phyloP scores from a whole-genome alignment of 1,140 invertebrate species.

The Drosophila azteca region DNA sequence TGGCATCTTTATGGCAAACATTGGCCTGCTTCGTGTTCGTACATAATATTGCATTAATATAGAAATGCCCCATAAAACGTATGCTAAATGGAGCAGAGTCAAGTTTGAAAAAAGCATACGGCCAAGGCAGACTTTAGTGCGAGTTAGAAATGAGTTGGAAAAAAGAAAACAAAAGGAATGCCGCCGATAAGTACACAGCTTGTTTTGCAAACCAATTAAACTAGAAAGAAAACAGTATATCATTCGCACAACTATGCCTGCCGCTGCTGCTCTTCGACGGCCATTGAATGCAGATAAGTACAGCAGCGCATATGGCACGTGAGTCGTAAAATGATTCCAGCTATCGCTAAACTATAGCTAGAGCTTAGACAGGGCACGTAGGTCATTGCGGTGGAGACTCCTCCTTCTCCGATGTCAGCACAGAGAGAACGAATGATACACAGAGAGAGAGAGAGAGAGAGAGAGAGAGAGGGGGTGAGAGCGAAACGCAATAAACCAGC shows the following conservation, averaged over 20 bases:
- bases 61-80: slow-evolving; percentile 25
- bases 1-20: slow-evolving; percentile 38
- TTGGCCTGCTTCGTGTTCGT: slow-evolving; percentile 43
- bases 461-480: slow-evolving; percentile 13
- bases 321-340: slow-evolving; percentile 13
- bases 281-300: slow-evolving; percentile 29
- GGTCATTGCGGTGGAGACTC: neutral
- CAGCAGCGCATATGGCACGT: slow-evolving; percentile 25
- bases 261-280: neutral
- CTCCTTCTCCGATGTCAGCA: neutral
- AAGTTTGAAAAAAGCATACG: slow-evolving; percentile 14
- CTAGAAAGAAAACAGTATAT: slow-evolving; percentile 13
- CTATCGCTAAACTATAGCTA: slow-evolving; percentile 1
- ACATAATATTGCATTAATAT: slow-evolving; percentile 42
- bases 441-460: slow-evolving; percentile 1
- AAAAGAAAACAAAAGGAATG: neutral
- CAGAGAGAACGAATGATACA: neutral
- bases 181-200: slow-evolving; percentile 16
- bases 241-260: slow-evolving; percentile 30
- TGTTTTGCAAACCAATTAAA: slow-evolving; percentile 3
- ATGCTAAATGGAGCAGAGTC: too few species aligned
- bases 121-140: neutral
- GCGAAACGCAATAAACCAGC: slow-evolving; percentile 35
- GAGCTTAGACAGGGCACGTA: slow-evolving; percentile 2
- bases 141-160: too few species aligned